Conservation (phyloP, 2,113 vertebrate species). For the Tyrannus savana region DNA sequence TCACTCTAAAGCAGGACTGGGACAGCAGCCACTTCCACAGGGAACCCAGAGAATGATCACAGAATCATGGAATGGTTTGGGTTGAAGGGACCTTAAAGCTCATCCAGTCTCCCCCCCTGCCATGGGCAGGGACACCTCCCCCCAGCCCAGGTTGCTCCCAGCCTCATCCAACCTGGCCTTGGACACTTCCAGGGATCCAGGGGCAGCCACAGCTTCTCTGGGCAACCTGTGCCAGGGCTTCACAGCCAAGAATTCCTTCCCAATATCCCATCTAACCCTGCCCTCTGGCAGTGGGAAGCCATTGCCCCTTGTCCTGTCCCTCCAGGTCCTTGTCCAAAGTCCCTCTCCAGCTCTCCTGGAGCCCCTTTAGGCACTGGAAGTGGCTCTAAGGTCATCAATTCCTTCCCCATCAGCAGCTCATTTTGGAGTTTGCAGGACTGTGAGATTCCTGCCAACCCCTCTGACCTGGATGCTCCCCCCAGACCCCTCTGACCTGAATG, state of each 20-base stretch:
- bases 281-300: background rate
- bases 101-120: background rate
- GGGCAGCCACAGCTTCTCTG: background rate
- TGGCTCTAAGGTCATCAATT: background rate
- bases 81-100: background rate
- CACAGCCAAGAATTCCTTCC: background rate
- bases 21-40: background rate
- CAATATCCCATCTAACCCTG: background rate
- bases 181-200: background rate
- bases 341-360: background rate
- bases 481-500: background rate
- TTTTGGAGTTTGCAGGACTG: background rate
- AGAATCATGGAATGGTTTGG: background rate
- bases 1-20: background rate
- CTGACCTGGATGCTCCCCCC: no score
- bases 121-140: background rate
- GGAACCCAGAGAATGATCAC: background rate
- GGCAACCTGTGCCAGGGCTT: background rate
- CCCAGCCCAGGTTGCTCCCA: accelerated
- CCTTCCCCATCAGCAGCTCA: background rate
- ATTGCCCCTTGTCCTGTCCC: background rate
- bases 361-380: background rate
- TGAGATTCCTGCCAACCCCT: background rate
- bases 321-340: background rate
- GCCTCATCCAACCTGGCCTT: accelerated